Conservation (phyloP, 2,113 vertebrate species). For the Cyphomyrus discorhynchus region DNA sequence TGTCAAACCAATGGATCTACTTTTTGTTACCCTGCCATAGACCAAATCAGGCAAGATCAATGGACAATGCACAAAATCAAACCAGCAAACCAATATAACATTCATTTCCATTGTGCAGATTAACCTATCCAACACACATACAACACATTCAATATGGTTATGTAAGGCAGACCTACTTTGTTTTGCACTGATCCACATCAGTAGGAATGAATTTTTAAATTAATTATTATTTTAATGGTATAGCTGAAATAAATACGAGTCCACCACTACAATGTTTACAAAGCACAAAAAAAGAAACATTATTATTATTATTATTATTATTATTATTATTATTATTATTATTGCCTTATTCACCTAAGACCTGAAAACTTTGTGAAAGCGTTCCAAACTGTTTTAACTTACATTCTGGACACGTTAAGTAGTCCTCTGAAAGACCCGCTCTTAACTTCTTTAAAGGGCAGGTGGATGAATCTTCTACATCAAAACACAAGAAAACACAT, state of each 20-base stretch:
- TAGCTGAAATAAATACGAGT: background rate
- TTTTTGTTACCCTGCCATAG: background rate
- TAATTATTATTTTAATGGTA: background rate
- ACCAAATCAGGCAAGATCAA: background rate
- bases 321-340: slow-evolving; percentile 52
- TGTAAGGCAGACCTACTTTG: background rate
- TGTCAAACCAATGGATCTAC: background rate
- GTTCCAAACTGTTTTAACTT: slow-evolving; percentile 48
- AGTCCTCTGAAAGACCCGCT: slow-evolving; percentile 75
- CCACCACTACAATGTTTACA: background rate
- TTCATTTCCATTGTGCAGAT: background rate
- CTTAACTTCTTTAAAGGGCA: slow-evolving; percentile 70
- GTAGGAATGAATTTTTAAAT: background rate
- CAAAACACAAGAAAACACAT: slow-evolving; percentile 24
- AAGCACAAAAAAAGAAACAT: background rate
- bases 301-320: background rate
- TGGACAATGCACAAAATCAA: background rate
- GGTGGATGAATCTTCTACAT: slow-evolving; percentile 69
- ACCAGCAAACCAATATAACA: background rate
- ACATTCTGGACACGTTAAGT: slow-evolving; percentile 73
- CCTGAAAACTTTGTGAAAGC: background rate
- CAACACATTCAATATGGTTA: background rate
- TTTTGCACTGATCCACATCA: background rate
- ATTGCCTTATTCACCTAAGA: slow-evolving; percentile 9
- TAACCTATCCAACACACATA: background rate